Percentiles rank a stretch among this genome's conserved stretches.
phyloP scores from a whole-genome alignment of 2,797 vertebrate species.

The Taenioides sp. region DNA sequence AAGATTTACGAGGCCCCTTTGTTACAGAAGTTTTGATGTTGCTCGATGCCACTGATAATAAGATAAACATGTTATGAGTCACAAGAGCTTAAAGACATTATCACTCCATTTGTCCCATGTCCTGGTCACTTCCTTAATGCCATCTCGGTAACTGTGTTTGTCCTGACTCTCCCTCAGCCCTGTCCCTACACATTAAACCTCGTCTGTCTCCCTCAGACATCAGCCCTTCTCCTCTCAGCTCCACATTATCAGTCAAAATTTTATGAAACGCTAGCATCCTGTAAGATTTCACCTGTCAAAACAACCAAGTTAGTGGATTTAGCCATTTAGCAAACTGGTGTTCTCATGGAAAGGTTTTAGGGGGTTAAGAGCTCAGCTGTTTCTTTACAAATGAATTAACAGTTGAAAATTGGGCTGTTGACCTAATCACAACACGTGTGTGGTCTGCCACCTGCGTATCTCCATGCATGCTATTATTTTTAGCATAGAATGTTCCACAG shows the following conservation, averaged over 20 bases:
- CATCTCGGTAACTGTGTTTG: constrained; percentile 31
- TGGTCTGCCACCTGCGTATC: too few relatives aligned
- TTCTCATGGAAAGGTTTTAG: neutral
- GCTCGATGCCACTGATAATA: too few relatives aligned
- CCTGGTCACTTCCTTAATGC: constrained; percentile 8
- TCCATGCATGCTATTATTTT: too few relatives aligned
- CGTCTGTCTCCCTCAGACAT: constrained; percentile 9
- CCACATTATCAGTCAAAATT: constrained; percentile 3
- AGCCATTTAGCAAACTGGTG: neutral
- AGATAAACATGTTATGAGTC: constrained; percentile 33
- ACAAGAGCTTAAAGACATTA: constrained; percentile 34
- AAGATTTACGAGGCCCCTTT: neutral
- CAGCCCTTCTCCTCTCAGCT: constrained; percentile 12
- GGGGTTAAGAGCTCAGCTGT: too few relatives aligned
- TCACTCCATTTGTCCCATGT: constrained; percentile 31
- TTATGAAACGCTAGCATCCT: neutral
- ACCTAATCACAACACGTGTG: too few relatives aligned
- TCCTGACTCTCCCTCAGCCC: constrained; percentile 24
- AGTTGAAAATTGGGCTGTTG: too few relatives aligned
- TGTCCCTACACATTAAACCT: constrained; percentile 1
- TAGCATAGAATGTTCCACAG: too few relatives aligned
- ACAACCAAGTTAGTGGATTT: neutral
- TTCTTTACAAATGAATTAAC: too few relatives aligned
- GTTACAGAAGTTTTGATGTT: too few relatives aligned
- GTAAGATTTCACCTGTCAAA: neutral